A percentile compares a stretch with the other conserved stretches of the same genome.
Conservation (phyloP, 2,113 vertebrate genomes). For the Erpornis zantholeuca region DNA sequence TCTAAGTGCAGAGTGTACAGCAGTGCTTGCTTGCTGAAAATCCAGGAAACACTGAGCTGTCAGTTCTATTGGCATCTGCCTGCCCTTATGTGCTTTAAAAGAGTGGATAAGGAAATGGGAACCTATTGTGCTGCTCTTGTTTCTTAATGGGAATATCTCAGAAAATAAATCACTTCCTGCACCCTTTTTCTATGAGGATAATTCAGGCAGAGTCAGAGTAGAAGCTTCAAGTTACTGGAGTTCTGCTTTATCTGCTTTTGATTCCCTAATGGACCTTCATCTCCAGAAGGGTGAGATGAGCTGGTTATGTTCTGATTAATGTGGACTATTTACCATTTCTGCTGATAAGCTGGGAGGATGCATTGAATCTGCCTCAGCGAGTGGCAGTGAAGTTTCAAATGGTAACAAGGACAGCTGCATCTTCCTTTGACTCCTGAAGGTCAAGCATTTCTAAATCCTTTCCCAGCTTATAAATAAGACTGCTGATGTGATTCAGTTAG, state of each 20-base stretch:
- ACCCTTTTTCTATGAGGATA: neutral
- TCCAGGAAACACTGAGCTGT: neutral
- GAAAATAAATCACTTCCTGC: neutral
- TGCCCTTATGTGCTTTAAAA: neutral
- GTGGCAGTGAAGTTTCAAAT: slow-evolving; percentile 35
- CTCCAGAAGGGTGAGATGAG: neutral
- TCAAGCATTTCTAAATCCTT: slow-evolving; percentile 57
- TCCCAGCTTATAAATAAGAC: slow-evolving; percentile 46
- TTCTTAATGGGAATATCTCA: neutral
- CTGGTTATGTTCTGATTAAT: slow-evolving; percentile 38
- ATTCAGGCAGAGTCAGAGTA: neutral
- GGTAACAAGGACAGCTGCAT: slow-evolving; percentile 15
- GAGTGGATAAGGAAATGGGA: neutral
- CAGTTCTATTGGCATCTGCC: neutral
- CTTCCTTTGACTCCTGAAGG: slow-evolving; percentile 50
- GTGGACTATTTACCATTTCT: slow-evolving; percentile 51
- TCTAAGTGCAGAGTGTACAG: neutral
- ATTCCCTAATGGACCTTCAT: neutral
- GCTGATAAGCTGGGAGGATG: slow-evolving; percentile 44
- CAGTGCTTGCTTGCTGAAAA: neutral
- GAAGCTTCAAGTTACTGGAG: neutral
- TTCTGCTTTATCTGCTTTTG: slow-evolving; percentile 26
- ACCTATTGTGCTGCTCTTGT: neutral
- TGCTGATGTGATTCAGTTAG: slow-evolving; percentile 37
- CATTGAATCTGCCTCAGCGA: slow-evolving; percentile 46